These are phyloP conservation scores for Philopedon plagiatum DNA, from an alignment of 2,888 invertebrate genomes.

Conservation along the genomic window DNA sequence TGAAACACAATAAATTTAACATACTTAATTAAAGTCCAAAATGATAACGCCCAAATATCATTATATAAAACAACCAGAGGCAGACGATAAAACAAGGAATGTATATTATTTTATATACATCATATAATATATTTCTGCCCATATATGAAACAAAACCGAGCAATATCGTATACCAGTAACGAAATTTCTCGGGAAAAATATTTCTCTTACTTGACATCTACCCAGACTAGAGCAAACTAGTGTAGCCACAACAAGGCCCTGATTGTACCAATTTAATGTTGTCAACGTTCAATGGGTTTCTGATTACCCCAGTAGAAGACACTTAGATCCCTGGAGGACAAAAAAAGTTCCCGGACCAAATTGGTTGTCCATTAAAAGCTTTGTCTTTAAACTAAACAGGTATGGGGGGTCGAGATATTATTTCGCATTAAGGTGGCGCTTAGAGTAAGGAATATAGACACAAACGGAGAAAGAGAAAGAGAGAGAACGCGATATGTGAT, in stretches of 20 bases:
- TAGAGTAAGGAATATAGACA: no score
- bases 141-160: no score
- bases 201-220: not conserved
- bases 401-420: not conserved
- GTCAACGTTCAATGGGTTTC: conserved; percentile 16
- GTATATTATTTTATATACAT: not conserved
- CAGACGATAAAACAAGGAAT: not conserved
- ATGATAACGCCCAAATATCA: no score
- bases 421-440: not conserved
- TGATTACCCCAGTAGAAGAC: conserved; percentile 5
- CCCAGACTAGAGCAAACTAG: not conserved
- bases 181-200: not conserved
- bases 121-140: no score
- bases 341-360: not conserved
- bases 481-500: no score
- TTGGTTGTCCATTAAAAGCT: not conserved
- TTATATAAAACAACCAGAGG: no score
- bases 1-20: no score
- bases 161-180: no score
- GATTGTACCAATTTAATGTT: conserved; percentile 11
- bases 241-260: not conserved
- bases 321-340: not conserved
- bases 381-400: not conserved
- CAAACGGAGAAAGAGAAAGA: no score
- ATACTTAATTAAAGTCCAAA: no score